These are phyloP conservation scores for Spilosoma lubricipeda DNA, from an alignment of 2,888 invertebrate species.

Conservation along the genomic window DNA sequence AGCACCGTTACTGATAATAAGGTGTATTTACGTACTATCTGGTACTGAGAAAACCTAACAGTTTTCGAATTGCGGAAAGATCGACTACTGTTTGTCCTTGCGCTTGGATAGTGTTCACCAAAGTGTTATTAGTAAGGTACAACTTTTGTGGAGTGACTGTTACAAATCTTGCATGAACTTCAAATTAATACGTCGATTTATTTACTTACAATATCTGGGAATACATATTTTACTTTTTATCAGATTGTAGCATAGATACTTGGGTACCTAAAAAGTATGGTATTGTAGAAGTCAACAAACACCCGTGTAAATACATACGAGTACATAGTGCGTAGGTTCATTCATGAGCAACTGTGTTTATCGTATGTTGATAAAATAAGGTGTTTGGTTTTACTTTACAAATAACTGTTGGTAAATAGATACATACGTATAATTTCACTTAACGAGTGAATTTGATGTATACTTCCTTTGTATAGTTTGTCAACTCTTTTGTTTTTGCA, in stretches of 20 bases:
- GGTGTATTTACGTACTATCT: constrained; percentile 66
- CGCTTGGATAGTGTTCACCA: constrained; percentile 6
- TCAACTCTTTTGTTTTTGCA: constrained; percentile 39
- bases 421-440: not conserved
- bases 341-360: constrained; percentile 8
- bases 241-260: not conserved
- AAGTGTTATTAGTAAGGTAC: constrained; percentile 1
- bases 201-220: constrained; percentile 47
- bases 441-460: not conserved
- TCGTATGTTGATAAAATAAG: constrained; percentile 2
- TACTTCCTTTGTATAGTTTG: constrained; percentile 20
- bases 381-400: constrained; percentile 2
- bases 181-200: constrained; percentile 43
- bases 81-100: constrained; percentile 17
- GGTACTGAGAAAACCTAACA: constrained; percentile 52
- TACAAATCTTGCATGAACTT: constrained; percentile 22
- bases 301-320: constrained; percentile 4
- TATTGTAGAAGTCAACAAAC: constrained; percentile 11
- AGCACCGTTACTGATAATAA: constrained; percentile 80
- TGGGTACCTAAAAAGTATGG: not conserved
- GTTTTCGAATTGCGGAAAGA: constrained; percentile 32
- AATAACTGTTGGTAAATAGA: constrained; percentile 3
- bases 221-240: constrained; percentile 29
- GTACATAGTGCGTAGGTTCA: not conserved
- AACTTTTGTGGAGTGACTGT: constrained; percentile 33